phyloP scores from a whole-genome alignment of 1,140 invertebrate species.

The Wasmannia auropunctata region DNA sequence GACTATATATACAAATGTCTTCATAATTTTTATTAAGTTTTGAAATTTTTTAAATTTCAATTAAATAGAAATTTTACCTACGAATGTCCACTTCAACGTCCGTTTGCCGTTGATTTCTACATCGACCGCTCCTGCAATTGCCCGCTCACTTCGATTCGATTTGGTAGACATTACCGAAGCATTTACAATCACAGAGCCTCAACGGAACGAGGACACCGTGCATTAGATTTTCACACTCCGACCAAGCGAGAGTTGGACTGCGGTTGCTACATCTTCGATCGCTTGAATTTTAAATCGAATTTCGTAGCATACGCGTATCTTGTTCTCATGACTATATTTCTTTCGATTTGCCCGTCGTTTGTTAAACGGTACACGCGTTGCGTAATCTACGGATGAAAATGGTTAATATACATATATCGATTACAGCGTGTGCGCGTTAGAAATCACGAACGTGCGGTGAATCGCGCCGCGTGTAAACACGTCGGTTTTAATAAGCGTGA shows the following conservation, averaged over 20 bases:
- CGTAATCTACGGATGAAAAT: slow-evolving; percentile 5
- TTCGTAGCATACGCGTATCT: neutral
- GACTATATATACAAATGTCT: neutral
- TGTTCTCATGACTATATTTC: slow-evolving; percentile 31
- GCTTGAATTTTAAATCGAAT: slow-evolving; percentile 37
- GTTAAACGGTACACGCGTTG: neutral
- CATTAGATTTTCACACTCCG: slow-evolving; percentile 71
- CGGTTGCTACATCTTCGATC: slow-evolving; percentile 63
- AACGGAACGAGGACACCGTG: slow-evolving; percentile 68
- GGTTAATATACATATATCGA: neutral
- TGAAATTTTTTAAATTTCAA: neutral
- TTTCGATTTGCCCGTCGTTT: slow-evolving; percentile 24
- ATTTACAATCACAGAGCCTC: slow-evolving; percentile 70
- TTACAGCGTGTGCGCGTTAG: neutral
- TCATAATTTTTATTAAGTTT: neutral
- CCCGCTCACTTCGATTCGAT: slow-evolving; percentile 71
- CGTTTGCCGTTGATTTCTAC: slow-evolving; percentile 36
- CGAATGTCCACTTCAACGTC: slow-evolving; percentile 54
- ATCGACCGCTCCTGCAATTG: slow-evolving; percentile 30
- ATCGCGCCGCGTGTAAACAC: neutral
- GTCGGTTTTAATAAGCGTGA: slow-evolving; percentile 29
- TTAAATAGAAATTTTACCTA: slow-evolving; percentile 66
- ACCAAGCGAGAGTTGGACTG: slow-evolving; percentile 57
- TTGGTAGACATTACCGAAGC: slow-evolving; percentile 67
- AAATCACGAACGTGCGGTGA: slow-evolving; percentile 21